Evolutionary conservation across 2,113 vertebrate genomes (phyloP), one percentile per base, ranked within the genome.

Genomic region (Hyperopisus bebe): DNA sequence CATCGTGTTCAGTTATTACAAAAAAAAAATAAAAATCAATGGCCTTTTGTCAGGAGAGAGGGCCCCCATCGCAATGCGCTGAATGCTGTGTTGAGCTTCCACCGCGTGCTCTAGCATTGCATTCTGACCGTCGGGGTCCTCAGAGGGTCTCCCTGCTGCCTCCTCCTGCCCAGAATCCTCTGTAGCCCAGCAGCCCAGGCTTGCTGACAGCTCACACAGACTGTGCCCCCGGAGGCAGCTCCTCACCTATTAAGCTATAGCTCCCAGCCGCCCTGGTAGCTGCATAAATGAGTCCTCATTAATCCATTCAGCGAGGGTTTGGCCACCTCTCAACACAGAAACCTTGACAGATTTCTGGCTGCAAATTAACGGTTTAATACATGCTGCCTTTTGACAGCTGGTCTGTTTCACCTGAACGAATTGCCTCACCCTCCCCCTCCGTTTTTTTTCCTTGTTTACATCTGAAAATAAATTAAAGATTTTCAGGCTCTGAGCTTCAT

Each of bases 401-500:
- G 62, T 70, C 62, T 70, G 62, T 70, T 70, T 70, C 91, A 90
- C 89, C 95, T 96, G 95, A 96, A 96, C 94, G 96, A 96, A 96
- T 95, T 95, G 94, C 94, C n/a, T 97, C 96, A 93, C 94, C 94
- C 94, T 90, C 95, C 96, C 96, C 97, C 90, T 90, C 58, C 9
- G 47, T 66, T 86, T 91, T 90, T 92, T 89, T 90, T 89, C 94
- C 94, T 15, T 47, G 44, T 84, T 86, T 87, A 94, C 95, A 93
- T 95, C 94, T 94, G 93, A 97, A 88, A 96, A 96, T 94, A 94
- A 94, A 95, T 96, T 96, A 97, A 95, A 97, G 95, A 95, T 96
- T 97, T 96, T 95, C 96, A 96, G 94, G 96, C 94, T 95, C 95
- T 97, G 96, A 96, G 96, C 97, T 97, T 96, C 95, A 96, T 95